phyloP scores from a whole-genome alignment of 2,797 vertebrate genomes.

The Acanthurus lineatus region DNA sequence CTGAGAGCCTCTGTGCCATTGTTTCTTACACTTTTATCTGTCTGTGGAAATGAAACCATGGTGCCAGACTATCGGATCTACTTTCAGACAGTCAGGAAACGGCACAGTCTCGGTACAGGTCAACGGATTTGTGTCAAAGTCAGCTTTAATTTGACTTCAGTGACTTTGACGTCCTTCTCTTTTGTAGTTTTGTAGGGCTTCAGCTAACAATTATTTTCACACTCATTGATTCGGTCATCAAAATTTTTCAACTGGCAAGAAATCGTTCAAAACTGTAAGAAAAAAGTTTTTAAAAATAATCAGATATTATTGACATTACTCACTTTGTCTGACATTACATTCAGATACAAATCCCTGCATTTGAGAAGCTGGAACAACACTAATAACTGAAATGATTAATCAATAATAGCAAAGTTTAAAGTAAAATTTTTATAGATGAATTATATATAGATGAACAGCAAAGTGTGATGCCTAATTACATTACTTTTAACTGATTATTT shows the following conservation, averaged over 20 bases:
- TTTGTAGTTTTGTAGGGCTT: background rate
- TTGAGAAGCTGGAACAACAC: background rate
- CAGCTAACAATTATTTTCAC: background rate
- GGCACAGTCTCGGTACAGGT: background rate
- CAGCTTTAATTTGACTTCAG: background rate
- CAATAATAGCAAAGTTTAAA: no score
- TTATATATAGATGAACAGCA: no score
- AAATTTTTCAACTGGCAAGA: no score
- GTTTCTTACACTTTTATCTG: background rate
- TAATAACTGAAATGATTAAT: no score
- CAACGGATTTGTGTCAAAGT: background rate
- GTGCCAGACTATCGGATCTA: slow-evolving; percentile 15
- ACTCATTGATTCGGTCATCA: background rate
- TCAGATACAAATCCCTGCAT: background rate
- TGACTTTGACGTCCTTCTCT: background rate
- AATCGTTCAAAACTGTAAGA: no score
- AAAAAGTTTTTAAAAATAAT: no score
- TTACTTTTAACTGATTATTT: no score
- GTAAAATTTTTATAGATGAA: no score
- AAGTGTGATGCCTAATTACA: no score
- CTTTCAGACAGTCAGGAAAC: slow-evolving; percentile 28
- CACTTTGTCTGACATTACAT: no score
- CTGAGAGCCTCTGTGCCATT: background rate
- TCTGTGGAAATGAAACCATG: slow-evolving; percentile 54
- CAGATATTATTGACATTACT: no score